phyloP scores from a whole-genome alignment of 2,113 vertebrate genomes.

The Piprites chloris region DNA sequence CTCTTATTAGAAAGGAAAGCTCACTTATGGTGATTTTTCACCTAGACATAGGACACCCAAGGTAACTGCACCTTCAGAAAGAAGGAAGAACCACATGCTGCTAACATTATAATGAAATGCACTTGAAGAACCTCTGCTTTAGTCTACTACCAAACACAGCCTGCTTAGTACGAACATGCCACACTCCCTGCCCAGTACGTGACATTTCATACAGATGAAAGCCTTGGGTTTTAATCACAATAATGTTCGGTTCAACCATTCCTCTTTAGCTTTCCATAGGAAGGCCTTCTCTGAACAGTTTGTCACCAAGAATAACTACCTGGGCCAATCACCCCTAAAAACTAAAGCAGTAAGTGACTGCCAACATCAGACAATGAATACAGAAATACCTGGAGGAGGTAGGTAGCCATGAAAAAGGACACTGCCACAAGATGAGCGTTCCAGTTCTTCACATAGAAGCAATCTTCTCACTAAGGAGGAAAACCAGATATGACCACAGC shows the following conservation, averaged over 20 bases:
- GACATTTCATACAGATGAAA: not conserved
- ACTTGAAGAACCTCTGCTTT: not conserved
- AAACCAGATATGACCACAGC: not conserved
- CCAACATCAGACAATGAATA: not conserved
- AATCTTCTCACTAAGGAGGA: slow-evolving; percentile 84
- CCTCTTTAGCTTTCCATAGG: not conserved
- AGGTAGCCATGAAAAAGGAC: slow-evolving; percentile 98
- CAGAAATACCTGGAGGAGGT: slow-evolving; percentile 87
- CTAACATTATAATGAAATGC: not conserved
- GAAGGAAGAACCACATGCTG: not conserved
- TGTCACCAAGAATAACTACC: not conserved
- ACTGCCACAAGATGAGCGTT: slow-evolving; percentile 95
- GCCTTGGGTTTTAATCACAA: not conserved
- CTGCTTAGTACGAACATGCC: not conserved
- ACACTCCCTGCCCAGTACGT: not conserved
- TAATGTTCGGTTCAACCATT: not conserved
- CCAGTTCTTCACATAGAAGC: slow-evolving; percentile 93
- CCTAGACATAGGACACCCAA: not conserved
- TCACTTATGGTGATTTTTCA: not conserved
- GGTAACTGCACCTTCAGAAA: not conserved
- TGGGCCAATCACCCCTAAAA: not conserved
- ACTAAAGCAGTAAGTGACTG: not conserved
- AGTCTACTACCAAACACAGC: not conserved
- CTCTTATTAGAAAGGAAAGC: not conserved
- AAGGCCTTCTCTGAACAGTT: not conserved